Evolutionary conservation across 2,888 invertebrate species (phyloP).

Genomic region (Ichneumoninae sp.): DNA sequence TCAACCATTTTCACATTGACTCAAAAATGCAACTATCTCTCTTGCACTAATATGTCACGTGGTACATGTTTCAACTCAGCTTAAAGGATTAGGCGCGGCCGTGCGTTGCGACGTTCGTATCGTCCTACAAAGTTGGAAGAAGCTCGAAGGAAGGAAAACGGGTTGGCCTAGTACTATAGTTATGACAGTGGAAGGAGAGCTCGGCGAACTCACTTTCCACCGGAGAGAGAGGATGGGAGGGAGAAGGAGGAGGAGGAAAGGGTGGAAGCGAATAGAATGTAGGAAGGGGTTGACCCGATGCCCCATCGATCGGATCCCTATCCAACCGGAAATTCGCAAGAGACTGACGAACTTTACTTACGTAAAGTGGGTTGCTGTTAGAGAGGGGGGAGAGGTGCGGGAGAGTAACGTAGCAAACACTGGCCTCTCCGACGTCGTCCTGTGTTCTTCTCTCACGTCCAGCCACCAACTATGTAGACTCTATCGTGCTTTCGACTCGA

Average conservation of each 20-base stretch:
- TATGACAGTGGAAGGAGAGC: not conserved
- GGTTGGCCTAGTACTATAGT: slow-evolving; percentile 8
- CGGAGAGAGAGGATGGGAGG: not conserved
- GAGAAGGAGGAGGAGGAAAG: not conserved
- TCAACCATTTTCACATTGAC: no score
- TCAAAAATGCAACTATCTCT: no score
- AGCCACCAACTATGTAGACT: slow-evolving; percentile 40
- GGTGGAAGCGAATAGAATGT: slow-evolving; percentile 32
- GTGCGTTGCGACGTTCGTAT: not conserved
- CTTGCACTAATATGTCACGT: no score
- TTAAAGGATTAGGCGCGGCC: not conserved
- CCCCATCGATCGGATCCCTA: slow-evolving; percentile 59
- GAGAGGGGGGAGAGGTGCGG: slow-evolving; percentile 11
- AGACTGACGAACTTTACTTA: slow-evolving; percentile 44
- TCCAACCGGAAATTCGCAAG: slow-evolving; percentile 58
- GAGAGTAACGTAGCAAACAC: slow-evolving; percentile 54
- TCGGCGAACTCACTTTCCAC: slow-evolving; percentile 18
- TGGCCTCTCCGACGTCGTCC: slow-evolving; percentile 22
- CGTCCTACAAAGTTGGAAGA: slow-evolving; percentile 1
- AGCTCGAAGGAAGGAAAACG: slow-evolving; percentile 14
- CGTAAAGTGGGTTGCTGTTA: slow-evolving; percentile 43
- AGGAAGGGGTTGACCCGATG: slow-evolving; percentile 54
- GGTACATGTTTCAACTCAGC: no score
- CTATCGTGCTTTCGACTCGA: slow-evolving; percentile 24
- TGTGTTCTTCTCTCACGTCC: slow-evolving; percentile 39